Evolutionary conservation across 92 coral and sea anemone species (phyloP).

Genomic region (Palythoa grandis): DNA sequence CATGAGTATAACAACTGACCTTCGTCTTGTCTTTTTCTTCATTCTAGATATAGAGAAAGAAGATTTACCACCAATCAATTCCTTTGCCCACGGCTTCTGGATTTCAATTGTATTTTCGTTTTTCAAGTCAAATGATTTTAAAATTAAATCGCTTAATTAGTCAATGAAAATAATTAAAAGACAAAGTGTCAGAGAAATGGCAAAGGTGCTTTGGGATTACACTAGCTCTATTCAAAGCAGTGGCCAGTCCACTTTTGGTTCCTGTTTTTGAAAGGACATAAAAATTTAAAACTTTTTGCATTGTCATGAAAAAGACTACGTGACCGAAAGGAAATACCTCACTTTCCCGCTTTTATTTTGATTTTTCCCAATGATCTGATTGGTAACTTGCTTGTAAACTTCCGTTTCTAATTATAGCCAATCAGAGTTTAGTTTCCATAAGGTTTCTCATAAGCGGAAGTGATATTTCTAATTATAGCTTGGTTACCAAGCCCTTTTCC

Average conservation of each 20-base stretch:
- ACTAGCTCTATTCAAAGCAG: background rate
- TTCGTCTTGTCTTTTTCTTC: slow-evolving; percentile 22
- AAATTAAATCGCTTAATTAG: background rate
- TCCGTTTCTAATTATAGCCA: slow-evolving; percentile 24
- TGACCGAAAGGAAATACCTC: background rate
- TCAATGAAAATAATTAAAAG: background rate
- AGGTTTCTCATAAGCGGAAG: slow-evolving; percentile 1
- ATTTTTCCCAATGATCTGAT: slow-evolving; percentile 14
- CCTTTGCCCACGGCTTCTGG: background rate
- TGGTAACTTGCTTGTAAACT: background rate
- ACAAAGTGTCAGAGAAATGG: background rate
- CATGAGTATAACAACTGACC: background rate
- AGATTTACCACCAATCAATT: background rate
- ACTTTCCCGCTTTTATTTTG: background rate
- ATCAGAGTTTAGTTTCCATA: background rate
- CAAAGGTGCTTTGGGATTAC: background rate
- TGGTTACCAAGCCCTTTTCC: slow-evolving; percentile 34
- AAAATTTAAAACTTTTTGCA: background rate
- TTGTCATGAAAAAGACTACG: background rate
- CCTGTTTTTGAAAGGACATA: background rate
- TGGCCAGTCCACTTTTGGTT: background rate
- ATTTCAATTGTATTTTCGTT: background rate
- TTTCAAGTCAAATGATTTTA: background rate
- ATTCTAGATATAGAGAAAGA: background rate
- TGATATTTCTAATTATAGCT: slow-evolving; percentile 13